Conservation (phyloP, 2,888 invertebrate genomes). For the Drosophila robusta region DNA sequence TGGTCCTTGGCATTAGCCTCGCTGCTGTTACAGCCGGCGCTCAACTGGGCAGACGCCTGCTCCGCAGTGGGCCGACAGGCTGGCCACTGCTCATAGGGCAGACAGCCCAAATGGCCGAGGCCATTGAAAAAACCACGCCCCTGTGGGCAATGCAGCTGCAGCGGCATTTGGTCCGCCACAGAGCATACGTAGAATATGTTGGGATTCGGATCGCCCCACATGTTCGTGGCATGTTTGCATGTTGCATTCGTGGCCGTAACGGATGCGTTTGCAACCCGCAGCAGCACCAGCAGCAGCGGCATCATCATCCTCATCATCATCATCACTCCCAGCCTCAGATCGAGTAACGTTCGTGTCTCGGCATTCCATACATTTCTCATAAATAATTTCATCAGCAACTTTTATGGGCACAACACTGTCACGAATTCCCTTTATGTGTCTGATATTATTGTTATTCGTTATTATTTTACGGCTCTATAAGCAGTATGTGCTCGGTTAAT, state of each 20-base stretch:
- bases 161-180: conserved; percentile 61
- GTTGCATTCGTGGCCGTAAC: conserved; percentile 54
- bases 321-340: conserved; percentile 1
- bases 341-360: conserved; percentile 12
- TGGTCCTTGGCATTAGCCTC: conserved; percentile 55
- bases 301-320: conserved; percentile 16
- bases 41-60: conserved; percentile 31
- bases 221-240: conserved; percentile 73
- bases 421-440: conserved; percentile 31
- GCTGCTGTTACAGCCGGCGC: conserved; percentile 44
- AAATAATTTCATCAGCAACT: conserved; percentile 73
- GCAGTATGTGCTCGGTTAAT: conserved; percentile 39
- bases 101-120: conserved; percentile 75
- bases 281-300: conserved; percentile 20
- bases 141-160: conserved; percentile 66
- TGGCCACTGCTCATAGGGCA: conserved; percentile 79
- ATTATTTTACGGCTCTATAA: conserved; percentile 49
- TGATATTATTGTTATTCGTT: conserved; percentile 28
- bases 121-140: conserved; percentile 81
- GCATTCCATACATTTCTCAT: conserved; percentile 68
- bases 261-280: conserved; percentile 35
- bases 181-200: conserved; percentile 80
- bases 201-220: conserved; percentile 82
- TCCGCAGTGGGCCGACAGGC: conserved; percentile 63
- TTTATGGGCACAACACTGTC: conserved; percentile 39